Evolutionary conservation across 1,140 invertebrate genomes (phyloP).

Genomic region (Lysiphlebus fabarum): DNA sequence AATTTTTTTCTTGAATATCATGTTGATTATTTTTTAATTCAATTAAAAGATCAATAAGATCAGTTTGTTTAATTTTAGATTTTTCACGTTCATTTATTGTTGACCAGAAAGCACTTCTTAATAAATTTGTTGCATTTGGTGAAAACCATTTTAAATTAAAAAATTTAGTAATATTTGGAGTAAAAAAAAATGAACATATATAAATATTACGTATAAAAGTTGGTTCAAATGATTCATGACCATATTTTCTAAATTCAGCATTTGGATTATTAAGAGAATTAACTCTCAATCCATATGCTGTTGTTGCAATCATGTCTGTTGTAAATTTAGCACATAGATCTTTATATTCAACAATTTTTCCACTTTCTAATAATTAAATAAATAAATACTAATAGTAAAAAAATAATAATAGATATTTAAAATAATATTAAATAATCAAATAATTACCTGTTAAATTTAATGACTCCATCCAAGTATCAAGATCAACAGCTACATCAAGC

Average conservation of each 20-base stretch:
- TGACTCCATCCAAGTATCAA: constrained; percentile 39
- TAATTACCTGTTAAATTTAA: constrained; percentile 27
- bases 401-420: constrained; percentile 15
- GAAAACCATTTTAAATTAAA: no score
- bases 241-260: constrained; percentile 1
- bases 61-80: constrained; percentile 39
- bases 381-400: no score
- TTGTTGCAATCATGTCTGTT: constrained; percentile 61
- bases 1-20: not conserved
- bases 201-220: no score
- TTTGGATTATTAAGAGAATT: constrained; percentile 56
- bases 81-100: constrained; percentile 38
- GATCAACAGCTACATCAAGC: constrained; percentile 39
- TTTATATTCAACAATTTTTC: constrained; percentile 40
- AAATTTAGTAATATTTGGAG: no score
- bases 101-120: constrained; percentile 42
- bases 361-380: constrained; percentile 14
- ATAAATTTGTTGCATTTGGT: constrained; percentile 32
- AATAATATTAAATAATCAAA: constrained; percentile 10
- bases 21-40: constrained; percentile 37
- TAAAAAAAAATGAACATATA: no score
- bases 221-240: no score
- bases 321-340: constrained; percentile 54
- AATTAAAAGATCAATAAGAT: constrained; percentile 52
- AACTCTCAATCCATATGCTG: constrained; percentile 60